Conservation (phyloP, 2,797 vertebrate species). For the Perodicticus potto region DNA sequence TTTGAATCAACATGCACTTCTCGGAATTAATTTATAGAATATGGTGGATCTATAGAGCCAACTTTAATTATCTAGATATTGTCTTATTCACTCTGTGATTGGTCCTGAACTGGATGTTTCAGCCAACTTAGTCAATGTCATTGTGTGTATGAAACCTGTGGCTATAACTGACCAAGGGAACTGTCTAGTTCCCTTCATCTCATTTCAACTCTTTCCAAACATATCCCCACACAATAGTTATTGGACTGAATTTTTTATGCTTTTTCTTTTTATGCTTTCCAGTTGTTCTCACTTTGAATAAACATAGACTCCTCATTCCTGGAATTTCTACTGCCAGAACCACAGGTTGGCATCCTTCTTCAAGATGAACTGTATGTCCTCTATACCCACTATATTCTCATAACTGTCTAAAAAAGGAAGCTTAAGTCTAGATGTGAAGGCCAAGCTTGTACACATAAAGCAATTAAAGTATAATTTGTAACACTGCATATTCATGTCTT, state of each 20-base stretch:
- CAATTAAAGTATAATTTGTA: constrained; percentile 6
- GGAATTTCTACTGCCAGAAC: constrained; percentile 29
- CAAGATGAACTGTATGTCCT: not conserved
- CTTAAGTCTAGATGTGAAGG: not conserved
- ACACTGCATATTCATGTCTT: not conserved
- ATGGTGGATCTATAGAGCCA: not conserved
- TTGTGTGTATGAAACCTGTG: not conserved
- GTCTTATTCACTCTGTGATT: not conserved
- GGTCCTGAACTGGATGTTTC: not conserved
- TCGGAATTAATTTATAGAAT: constrained; percentile 26
- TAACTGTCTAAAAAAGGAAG: constrained; percentile 6
- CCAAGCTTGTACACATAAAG: constrained; percentile 2
- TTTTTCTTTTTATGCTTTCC: not conserved
- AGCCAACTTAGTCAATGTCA: not conserved
- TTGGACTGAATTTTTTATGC: not conserved
- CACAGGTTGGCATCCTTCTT: constrained; percentile 15
- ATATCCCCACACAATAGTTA: not conserved
- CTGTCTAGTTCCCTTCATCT: not conserved
- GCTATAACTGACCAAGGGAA: not conserved
- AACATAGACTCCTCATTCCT: not conserved
- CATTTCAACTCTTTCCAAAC: not conserved
- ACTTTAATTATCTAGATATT: not conserved
- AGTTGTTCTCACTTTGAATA: constrained; percentile 1
- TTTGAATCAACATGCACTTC: constrained; percentile 36
- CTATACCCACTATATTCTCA: not conserved